Base-by-base conservation (phyloP, 2,113 vertebrate species). In the Budorcas taxicolor region DNA sequence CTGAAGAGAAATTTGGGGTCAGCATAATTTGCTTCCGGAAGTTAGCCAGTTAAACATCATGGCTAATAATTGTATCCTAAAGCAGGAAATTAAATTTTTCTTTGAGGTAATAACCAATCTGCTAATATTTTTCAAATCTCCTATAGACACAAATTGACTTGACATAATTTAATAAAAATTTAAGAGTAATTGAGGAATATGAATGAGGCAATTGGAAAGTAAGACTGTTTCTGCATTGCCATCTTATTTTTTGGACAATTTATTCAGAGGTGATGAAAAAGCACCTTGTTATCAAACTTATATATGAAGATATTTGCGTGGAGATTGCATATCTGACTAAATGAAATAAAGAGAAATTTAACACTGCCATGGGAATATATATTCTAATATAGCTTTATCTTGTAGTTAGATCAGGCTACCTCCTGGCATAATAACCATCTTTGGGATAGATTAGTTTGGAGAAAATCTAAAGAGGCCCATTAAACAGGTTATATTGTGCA, bases 1-100 rank as follows among this genome's bases (percentile, higher is more conserved):
- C 92, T 97, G 97, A 96, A 98, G 97, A 91, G 67, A 96, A 81
- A 57, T 53, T 94, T 97, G 95, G 84, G 90, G 83, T 85, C 96
- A 94, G 94, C 89, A 97, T 97, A 98, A 97, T 98, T 98, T 98
- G 94, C 92, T 97, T 96, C 97, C 98, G 96, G 85, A 81, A 97
- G 87, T 92, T 98, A 98, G 90, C 95, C 93, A 64, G 87, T 62
- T 96, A 98, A 97, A 97, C 83, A 96, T 85, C 8, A 1, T 88
- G 13, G 2, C 94, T 97, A 97, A 87, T 94, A 87, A 97, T 95
- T 96, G 97, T 93, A 96, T 97, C 60, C 78, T 94, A 97, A 97
- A 97, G 91, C 90, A 98, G 91, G 94, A 97, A 98, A 96, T 87
- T 93, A 81, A 86, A 58, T 96, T 97, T 98, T 98, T 74, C 96